A percentile compares a stretch with the other conserved stretches of the same genome.
These are phyloP conservation scores for Phalacrocorax brasilianus DNA, from an alignment of 2,113 vertebrate species.

Conservation along the genomic window DNA sequence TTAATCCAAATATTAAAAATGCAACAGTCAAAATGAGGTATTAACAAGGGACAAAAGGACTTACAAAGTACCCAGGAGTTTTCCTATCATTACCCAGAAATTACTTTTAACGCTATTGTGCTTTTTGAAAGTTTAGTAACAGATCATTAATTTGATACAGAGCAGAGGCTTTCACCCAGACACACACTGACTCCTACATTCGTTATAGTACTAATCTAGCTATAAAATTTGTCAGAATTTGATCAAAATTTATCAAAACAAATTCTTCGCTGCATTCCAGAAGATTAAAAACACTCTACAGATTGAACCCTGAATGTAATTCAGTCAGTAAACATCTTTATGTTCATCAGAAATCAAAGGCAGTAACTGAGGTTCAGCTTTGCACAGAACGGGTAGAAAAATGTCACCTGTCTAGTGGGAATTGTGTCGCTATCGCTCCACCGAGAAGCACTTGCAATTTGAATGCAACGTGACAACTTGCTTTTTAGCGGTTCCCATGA, in stretches of 20 bases:
- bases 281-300: conserved; percentile 4
- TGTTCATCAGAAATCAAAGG: not conserved
- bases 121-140: not conserved
- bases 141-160: not conserved
- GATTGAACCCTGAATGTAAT: not conserved
- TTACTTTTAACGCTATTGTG: not conserved
- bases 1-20: conserved; percentile 57
- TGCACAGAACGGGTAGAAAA: not conserved
- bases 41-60: conserved; percentile 35
- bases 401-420: not conserved
- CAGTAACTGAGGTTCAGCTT: not conserved
- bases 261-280: not conserved
- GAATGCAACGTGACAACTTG: not conserved
- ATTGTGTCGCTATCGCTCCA: not conserved
- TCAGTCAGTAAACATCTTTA: not conserved
- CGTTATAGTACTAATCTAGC: not conserved
- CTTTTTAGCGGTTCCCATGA: not conserved
- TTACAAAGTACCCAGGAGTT: not conserved
- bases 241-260: not conserved
- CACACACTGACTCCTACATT: not conserved
- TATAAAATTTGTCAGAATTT: not conserved
- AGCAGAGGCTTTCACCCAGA: not conserved
- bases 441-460: not conserved
- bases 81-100: not conserved
- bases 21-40: conserved; percentile 40